Evolutionary conservation across 2,888 invertebrate species (phyloP), one percentile per base, ranked within the genome.

Genomic region (Mamestra brassicae): DNA sequence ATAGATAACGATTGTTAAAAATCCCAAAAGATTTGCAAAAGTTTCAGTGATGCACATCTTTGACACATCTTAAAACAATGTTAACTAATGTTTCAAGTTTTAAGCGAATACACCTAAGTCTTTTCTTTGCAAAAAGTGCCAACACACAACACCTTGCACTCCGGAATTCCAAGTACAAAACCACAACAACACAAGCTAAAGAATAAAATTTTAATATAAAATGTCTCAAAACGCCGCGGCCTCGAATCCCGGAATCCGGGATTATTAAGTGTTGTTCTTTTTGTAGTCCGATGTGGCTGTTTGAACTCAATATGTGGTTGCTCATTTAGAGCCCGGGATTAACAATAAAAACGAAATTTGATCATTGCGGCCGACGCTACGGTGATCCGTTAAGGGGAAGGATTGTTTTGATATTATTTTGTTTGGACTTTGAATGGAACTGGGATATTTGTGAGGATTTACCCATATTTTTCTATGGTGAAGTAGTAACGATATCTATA

Each of bases 311-410:
- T 92, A 93, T 90, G 90, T 88, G 92, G 90, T 89, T 91, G 93
- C 94, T 96, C 95, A 95, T 95, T 96, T 95, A 93, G 92, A 90
- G 92, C 90, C 89, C 71, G 84, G 93, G 94, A 94, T 95, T 94
- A 95, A 96, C 96, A 96, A 96, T 96, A 96, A 96, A 96, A 96
- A 95, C 94, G 96, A 96, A 96, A 96, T 96, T 96, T 96, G 96
- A 96, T 96, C 96, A 96, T 96, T 96, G 95, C 94, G 93, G 90
- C 90, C 90, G 91, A 85, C 88, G 89, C 89, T 88, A 75, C 80
- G 75, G 64, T 77, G 83, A 85, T 81, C 83, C 81, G 87, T 95
- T 96, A 95, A 96, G 95, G 95, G 87, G 50, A 85, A 88, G 92
- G 50, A 3, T 8, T 2, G 10, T 47, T 63, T 10, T 13, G 0